A percentile compares a stretch with the other conserved stretches of the same genome.
phyloP scores from a whole-genome alignment of 2,113 vertebrate species.

The Gobiocypris rarus region DNA sequence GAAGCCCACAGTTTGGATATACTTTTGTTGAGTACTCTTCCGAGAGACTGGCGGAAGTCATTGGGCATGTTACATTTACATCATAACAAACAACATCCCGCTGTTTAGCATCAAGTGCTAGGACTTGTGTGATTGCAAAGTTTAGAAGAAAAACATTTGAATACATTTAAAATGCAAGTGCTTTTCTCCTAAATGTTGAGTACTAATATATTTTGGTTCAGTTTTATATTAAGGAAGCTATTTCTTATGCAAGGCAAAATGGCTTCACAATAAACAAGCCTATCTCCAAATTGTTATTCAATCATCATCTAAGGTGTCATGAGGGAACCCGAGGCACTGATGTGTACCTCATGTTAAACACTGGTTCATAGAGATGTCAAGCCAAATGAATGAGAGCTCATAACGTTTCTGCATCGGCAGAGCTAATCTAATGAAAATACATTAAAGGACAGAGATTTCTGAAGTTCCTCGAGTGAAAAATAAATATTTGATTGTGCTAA shows the following conservation, averaged over 20 bases:
- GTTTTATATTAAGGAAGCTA: neutral
- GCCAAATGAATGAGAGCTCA: constrained; percentile 9
- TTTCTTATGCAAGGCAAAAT: neutral
- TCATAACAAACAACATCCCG: neutral
- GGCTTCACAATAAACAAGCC: neutral
- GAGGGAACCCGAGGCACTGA: neutral
- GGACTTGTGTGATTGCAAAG: neutral
- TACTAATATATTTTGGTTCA: neutral
- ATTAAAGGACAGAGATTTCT: neutral
- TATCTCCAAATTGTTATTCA: neutral
- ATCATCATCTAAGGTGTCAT: neutral
- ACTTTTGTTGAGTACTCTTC: neutral
- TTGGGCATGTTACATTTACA: neutral
- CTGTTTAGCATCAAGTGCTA: neutral
- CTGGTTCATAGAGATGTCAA: constrained; percentile 14
- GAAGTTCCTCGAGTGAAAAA: too few relatives aligned
- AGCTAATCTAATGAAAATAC: neutral
- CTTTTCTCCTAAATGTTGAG: neutral
- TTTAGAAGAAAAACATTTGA: neutral
- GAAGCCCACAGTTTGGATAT: neutral
- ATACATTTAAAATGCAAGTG: neutral
- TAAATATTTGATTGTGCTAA: too few relatives aligned
- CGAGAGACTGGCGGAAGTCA: neutral
- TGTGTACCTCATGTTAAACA: constrained; percentile 21
- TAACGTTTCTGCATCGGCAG: neutral